Evolutionary conservation across 2,797 vertebrate genomes (phyloP), one percentile per base, ranked within the genome.

Genomic region (Echeneis naucrates): DNA sequence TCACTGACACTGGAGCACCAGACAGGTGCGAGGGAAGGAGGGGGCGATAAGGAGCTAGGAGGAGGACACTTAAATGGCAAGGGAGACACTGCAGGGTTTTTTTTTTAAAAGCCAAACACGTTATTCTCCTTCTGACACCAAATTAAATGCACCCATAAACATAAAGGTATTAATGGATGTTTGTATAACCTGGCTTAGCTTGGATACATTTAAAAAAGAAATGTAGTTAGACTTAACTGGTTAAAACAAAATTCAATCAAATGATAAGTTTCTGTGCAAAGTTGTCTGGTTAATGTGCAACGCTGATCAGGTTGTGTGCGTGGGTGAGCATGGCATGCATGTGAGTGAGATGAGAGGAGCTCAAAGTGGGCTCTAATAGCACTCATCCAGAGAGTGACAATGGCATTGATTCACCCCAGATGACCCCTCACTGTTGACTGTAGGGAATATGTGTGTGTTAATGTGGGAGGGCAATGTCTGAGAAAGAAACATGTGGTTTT

Each of bases 1-100:
- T 89, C 69, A 86, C 77, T 77, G 89, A 89, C 84, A 91, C 85
- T 83, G 64, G 80, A 90, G 82, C 77, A 77, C n/a, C 38, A 52
- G 82, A 89, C 89, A 92, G 90, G 88, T 93, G 90, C 58, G 40
- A 68, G 54, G 66, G 33, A 45, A 42, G 14, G 30, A 48, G 35
- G 37, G 61, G 55, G 55, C 73, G 45, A 26, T 27, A 45, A 37
- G 56, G 45, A n/a, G 37, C 12, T 51, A 24, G 52, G 40, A 47
- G 57, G 16, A 40, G 42, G 50, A 59, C 24, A 59, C 56, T 71
- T 59, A 62, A 62, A 78, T 63, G 48, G 23, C 50, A 44, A 35
- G 51, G 65, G 14, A 48, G 55, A 11, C 42, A 75, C 57, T 78
- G 67, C 24, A 33, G 61, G 37, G 54, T 52, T 48, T 72, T 74